A percentile compares a stretch with the other conserved stretches of the same genome.
Conservation (phyloP, 1,140 invertebrate species). For the Cotesia chilonis region DNA sequence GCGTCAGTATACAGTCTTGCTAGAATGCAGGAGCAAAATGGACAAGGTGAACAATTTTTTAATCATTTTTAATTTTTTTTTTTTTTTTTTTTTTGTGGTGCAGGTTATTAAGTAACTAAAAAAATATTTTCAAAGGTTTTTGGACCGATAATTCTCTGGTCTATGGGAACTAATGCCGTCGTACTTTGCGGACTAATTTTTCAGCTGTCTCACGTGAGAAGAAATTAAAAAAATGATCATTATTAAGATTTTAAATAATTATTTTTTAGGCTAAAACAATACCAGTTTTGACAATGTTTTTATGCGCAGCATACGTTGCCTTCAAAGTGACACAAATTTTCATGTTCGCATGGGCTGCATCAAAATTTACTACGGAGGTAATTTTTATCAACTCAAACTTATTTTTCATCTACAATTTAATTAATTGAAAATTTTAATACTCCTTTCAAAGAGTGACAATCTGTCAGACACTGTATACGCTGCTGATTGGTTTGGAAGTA, state of each 20-base stretch:
- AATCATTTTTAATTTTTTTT: too few species aligned
- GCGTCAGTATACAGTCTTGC: background rate
- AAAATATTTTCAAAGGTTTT: background rate
- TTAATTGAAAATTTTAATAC: too few species aligned
- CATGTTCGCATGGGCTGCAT: constrained; percentile 18
- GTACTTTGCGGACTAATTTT: constrained; percentile 27
- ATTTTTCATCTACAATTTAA: too few species aligned
- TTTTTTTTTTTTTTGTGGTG: too few species aligned
- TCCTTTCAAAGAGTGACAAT: constrained; percentile 27
- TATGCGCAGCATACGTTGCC: background rate
- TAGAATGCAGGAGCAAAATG: background rate
- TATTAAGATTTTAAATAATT: background rate
- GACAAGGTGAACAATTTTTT: background rate
- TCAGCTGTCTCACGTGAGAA: constrained; percentile 23
- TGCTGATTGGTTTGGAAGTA: constrained; percentile 37
- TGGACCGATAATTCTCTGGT: constrained; percentile 24
- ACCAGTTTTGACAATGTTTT: background rate
- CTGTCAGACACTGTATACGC: constrained; percentile 19
- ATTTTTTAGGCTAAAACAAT: background rate
- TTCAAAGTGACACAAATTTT: constrained; percentile 18
- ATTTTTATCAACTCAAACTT: background rate
- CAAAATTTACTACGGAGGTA: constrained; percentile 12
- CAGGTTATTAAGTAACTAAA: too few species aligned
- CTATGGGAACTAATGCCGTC: constrained; percentile 16
- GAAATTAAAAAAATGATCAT: background rate